These are phyloP conservation scores for Podiceps cristatus DNA, from an alignment of 2,113 vertebrate species.

Conservation along the genomic window DNA sequence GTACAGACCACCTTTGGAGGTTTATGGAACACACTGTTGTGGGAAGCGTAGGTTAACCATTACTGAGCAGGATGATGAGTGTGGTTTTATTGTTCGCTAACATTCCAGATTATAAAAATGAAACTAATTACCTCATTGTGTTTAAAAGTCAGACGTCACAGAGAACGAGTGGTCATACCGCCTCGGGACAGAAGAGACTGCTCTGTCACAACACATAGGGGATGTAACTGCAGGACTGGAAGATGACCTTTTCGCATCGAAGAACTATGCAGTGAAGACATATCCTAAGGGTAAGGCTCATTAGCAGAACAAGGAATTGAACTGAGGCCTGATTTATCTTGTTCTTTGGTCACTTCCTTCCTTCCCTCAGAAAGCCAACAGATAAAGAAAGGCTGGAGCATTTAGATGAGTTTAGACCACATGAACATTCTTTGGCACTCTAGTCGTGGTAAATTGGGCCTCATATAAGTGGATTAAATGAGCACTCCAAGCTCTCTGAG, in stretches of 20 bases:
- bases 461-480: background rate
- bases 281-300: background rate
- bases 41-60: background rate
- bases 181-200: background rate
- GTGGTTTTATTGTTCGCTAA: background rate
- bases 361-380: background rate
- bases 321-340: background rate
- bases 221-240: background rate
- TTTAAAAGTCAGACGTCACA: background rate
- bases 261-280: background rate
- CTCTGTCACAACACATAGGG: background rate
- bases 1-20: background rate
- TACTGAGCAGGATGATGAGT: fast-evolving
- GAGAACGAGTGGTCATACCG: background rate
- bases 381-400: background rate
- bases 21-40: background rate
- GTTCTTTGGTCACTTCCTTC: background rate
- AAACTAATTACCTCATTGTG: background rate
- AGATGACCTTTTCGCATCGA: background rate
- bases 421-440: background rate
- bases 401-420: background rate
- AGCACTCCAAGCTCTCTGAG: background rate
- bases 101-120: background rate
- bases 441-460: background rate
- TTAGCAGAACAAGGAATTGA: background rate